Evolutionary conservation across 2,888 invertebrate genomes (phyloP).

Genomic region (Epinotia ramella): DNA sequence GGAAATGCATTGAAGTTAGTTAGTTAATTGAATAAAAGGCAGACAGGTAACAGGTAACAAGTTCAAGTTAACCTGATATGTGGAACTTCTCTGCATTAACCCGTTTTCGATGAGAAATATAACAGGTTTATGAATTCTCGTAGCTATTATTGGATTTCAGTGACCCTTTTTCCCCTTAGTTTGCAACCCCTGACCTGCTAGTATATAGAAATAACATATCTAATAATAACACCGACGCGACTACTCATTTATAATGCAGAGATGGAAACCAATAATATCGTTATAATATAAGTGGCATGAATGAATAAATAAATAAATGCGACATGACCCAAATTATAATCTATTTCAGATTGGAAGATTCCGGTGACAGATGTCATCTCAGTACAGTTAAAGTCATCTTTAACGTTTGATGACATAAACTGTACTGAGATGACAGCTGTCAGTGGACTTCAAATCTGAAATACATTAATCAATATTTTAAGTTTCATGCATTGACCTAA

Average conservation of each 20-base stretch:
- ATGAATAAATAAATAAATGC: too few relatives aligned
- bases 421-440: too few relatives aligned
- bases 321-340: too few relatives aligned
- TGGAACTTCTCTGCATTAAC: not conserved
- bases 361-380: too few relatives aligned
- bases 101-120: constrained; percentile 1
- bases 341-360: too few relatives aligned
- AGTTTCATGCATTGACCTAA: too few relatives aligned
- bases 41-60: not conserved
- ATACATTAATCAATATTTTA: too few relatives aligned
- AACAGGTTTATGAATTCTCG: constrained; percentile 1
- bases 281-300: too few relatives aligned
- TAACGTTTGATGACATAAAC: too few relatives aligned
- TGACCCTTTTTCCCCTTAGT: not conserved
- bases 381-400: too few relatives aligned
- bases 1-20: too few relatives aligned
- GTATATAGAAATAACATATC: not conserved
- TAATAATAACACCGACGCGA: constrained; percentile 4
- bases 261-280: not conserved
- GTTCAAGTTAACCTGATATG: not conserved
- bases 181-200: constrained; percentile 19
- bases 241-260: not conserved
- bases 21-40: constrained; percentile 7
- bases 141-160: constrained; percentile 13
- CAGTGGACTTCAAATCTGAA: too few relatives aligned